Base-by-base conservation (phyloP, 2,888 invertebrate genomes). In the Pterobdella sp. region DNA sequence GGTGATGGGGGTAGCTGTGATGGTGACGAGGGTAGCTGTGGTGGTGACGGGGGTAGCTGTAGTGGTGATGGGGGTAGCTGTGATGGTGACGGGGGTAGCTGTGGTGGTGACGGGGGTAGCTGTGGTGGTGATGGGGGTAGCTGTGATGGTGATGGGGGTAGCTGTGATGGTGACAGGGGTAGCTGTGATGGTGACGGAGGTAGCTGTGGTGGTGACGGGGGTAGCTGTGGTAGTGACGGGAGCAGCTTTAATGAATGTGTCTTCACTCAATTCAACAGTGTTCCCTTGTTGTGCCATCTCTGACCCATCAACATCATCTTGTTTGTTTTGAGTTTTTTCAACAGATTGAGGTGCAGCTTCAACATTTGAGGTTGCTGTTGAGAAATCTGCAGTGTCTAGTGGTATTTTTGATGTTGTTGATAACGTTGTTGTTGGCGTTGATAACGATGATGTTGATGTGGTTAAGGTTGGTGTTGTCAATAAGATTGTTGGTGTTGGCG, bases 91-190 rank as follows among this genome's bases (percentile, higher is more conserved):
- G 3, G 18, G 4, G 26, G 60, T 56, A 56, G 60, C 4, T 4
- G 60, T 18, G n/a, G 60, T 56, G 60, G 60, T 56, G 60, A 26
- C 26, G 60, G 60, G 18, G 60, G 3, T 56, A n/a, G n/a, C n/a
- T n/a, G n/a, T n/a, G 49, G 22, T 42, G 22, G 49, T 22, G 7
- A 22, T 42, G 49, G 49, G 22, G 49, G 10, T 42, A 42, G 49
- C 22, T 22, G 49, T 42, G 22, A 14, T 42, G 10, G 49, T 7
- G 7, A 22, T 42, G 7, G 49, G 7, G 22, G 49, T 42, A 14
- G 49, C 22, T 42, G 49, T 42, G 7, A 14, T 7, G 7, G 49
- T 7, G 7, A 42, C 22, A 42, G 49, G 7, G 22, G 49, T 42
- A 14, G 49, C 22, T 42, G 49, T 14, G 7, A 22, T 42, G 7